Evolutionary conservation across 2,888 invertebrate genomes (phyloP), one percentile per base, ranked within the genome.

Genomic region (Meiosimyza platycephala): DNA sequence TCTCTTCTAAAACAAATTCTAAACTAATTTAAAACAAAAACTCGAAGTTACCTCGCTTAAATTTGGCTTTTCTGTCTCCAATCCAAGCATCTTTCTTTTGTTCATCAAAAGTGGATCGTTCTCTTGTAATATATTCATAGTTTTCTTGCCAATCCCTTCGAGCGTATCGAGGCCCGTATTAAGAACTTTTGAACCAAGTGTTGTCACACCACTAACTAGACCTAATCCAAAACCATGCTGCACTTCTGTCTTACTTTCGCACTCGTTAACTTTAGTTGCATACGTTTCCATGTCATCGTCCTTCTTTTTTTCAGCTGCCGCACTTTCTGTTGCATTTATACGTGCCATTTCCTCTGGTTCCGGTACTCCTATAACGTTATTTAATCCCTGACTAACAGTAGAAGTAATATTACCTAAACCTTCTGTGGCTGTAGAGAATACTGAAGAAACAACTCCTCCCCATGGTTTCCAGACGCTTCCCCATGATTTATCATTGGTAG

Each of bases 91-190:
- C 87, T 89, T 80, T 85, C 90, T 76, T 88, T 89, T 83, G 81
- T 94, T 94, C 78, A 93, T 93, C 16, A 96, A 87, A 0, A 96
- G 94, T 0, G 96, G 96, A 86, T 97, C 97, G 47, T 96, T 96
- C 73, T 97, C 96, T 85, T 96, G 96, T 1, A 97, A 88, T 0
- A 95, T 95, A 83, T 95, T 94, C 93, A 97, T 96, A 0, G 97
- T 98, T 85, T 97, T 97, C 85, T 97, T 97, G 9, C 98, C 98
- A 77, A 98, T 94, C 0, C 94, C 93, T 87, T 98, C 98, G 63
- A 98, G 87, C 0, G 97, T 97, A 83, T 95, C 97, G 33, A 95
- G 87, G 22, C 95, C 94, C 0, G 94, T 94, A 16, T 91, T 90
- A 77, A 95, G 90, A 0, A 95, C 94, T 88, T 92, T 93, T 65